Conservation (phyloP, 2,113 vertebrate species). For the Geothlypis trichas region DNA sequence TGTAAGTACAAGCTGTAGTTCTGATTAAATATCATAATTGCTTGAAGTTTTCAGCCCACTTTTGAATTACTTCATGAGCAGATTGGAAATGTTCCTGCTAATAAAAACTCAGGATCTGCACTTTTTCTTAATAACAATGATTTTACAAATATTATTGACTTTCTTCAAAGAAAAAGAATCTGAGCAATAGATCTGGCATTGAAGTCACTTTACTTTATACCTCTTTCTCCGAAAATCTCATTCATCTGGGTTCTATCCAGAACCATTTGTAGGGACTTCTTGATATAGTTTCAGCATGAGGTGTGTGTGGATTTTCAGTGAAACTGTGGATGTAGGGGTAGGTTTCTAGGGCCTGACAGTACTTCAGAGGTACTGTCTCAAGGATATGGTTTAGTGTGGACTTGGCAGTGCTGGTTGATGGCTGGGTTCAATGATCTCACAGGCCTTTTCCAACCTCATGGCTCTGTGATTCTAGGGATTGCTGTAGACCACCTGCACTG, state of each 20-base stretch:
- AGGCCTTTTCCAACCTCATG: neutral
- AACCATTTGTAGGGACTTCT: neutral
- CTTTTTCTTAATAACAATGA: neutral
- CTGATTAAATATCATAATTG: neutral
- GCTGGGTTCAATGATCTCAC: neutral
- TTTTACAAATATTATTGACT: neutral
- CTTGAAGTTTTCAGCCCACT: neutral
- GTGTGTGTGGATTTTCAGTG: fast-evolving
- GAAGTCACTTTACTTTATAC: neutral
- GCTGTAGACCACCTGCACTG: neutral
- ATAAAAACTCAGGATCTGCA: neutral
- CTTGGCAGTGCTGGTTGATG: neutral
- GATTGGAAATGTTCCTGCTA: neutral
- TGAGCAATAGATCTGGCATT: neutral
- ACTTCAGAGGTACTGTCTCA: neutral
- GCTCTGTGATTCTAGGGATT: neutral
- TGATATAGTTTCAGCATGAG: neutral
- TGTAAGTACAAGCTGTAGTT: neutral
- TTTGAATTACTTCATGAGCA: neutral
- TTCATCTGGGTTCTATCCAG: neutral
- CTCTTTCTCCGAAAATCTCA: neutral
- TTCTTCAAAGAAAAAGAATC: neutral
- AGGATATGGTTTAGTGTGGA: neutral
- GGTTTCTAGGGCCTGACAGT: neutral
- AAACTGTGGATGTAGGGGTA: neutral